These are phyloP conservation scores for Neoascia interrupta DNA, from an alignment of 2,888 invertebrate genomes.

Conservation along the genomic window DNA sequence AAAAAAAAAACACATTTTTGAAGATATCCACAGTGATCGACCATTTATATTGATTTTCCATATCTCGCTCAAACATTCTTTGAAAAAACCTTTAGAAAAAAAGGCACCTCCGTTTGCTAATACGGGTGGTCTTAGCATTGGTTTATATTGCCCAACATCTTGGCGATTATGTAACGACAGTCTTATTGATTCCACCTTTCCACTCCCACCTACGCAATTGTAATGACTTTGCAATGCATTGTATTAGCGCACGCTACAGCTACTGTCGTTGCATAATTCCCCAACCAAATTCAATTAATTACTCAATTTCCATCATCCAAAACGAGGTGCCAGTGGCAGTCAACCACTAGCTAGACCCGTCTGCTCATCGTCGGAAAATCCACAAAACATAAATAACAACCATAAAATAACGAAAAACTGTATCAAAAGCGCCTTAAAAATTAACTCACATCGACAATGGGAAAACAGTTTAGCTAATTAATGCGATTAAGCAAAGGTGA, in stretches of 20 bases:
- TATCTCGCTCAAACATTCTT: too few relatives aligned
- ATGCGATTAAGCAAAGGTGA: conserved; percentile 38
- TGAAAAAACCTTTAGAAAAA: too few relatives aligned
- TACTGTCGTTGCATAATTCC: conserved; percentile 36
- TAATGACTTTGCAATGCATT: conserved; percentile 51
- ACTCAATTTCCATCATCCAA: conserved; percentile 49
- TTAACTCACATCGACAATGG: conserved; percentile 23
- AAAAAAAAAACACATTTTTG: too few relatives aligned
- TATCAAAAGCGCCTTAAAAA: conserved; percentile 25
- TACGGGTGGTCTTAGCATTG: conserved; percentile 41
- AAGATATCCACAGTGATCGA: too few relatives aligned
- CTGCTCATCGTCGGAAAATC: background rate
- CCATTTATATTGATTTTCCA: too few relatives aligned
- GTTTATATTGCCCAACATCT: conserved; percentile 40
- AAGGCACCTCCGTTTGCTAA: too few relatives aligned
- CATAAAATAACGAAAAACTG: conserved; percentile 17
- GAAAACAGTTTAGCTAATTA: conserved; percentile 35
- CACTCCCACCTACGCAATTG: conserved; percentile 38
- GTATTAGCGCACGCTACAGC: conserved; percentile 45
- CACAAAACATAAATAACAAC: conserved; percentile 5
- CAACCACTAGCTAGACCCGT: background rate
- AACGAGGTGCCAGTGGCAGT: conserved; percentile 27
- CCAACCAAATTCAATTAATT: conserved; percentile 51
- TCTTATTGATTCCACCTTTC: conserved; percentile 32
- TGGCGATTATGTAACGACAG: conserved; percentile 39